Base-by-base conservation (phyloP, 2,888 invertebrate genomes). In the Eupithecia tripunctaria region DNA sequence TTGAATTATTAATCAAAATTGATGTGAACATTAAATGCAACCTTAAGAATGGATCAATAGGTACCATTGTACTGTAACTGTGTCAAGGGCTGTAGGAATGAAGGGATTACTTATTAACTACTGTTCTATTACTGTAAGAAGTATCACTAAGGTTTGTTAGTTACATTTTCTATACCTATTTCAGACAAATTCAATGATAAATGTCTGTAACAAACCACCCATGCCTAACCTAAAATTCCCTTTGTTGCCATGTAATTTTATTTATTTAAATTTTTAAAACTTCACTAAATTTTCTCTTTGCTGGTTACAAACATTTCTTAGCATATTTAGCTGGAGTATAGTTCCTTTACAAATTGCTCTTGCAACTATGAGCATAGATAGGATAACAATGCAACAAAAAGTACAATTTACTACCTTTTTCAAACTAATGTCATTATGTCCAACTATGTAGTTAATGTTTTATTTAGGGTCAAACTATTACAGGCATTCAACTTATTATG, bases 1-100 rank as follows among this genome's bases (percentile, higher is more conserved):
- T 38, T 68, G 60, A 67, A 71, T 43, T 67, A 62, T 60, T 66
- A 14, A 70, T 43, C 25, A 41, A 60, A 29, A 41, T 70, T 62
- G 25, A 56, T 62, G 8, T 47, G 43, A 47, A 71, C 63, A n/a
- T 67, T 25, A 71, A 67, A 47, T 59, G 62, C 36, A 32, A 56
- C 47, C 63, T 51, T 36, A 27, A 51, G 51, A 51, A 60, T 43
- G 36, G 27, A 67, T 71, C 67, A 67, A 67, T 71, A 59, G 38
- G 32, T 21, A 63, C 29, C 2, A 51, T 25, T 27, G 15, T 41
- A 21, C 68, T 36, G 32, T 47, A 60, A 63, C 29, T 29, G 25
- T 38, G 64, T 64, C 64, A 64, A 38, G 64, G 64, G 7, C 14
- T 21, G 21, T 21, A 51, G 51, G 10, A 8, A 51, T 21, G 10